phyloP scores from a whole-genome alignment of 2,797 vertebrate species.

The Crenuchus spilurus region DNA sequence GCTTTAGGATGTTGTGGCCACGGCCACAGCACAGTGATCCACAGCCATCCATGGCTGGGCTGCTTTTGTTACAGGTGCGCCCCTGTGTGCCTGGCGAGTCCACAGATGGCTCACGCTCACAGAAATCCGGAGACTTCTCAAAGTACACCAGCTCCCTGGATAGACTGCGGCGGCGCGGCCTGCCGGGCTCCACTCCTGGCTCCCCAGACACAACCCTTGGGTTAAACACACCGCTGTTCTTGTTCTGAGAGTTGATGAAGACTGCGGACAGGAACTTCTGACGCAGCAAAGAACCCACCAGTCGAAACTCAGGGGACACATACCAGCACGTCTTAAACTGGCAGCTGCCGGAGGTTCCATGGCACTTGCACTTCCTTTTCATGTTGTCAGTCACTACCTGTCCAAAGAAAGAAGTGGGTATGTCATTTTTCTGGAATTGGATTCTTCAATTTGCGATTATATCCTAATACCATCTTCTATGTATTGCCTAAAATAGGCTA shows the following conservation, averaged over 20 bases:
- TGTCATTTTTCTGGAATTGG: background rate
- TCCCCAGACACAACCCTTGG: conserved; percentile 69
- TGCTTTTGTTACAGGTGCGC: conserved; percentile 82
- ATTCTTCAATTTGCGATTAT: background rate
- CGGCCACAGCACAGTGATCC: conserved; percentile 90
- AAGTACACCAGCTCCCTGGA: conserved; percentile 90
- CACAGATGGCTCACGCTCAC: conserved; percentile 80
- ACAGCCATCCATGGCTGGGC: conserved; percentile 83
- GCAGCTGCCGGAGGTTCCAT: conserved; percentile 92
- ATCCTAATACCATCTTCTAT: background rate
- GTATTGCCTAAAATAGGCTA: too few relatives aligned
- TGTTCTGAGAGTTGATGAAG: conserved; percentile 91
- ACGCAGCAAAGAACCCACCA: conserved; percentile 83
- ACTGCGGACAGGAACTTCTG: conserved; percentile 86
- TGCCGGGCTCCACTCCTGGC: conserved; percentile 52
- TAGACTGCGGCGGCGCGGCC: conserved; percentile 75
- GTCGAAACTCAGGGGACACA: conserved; percentile 88
- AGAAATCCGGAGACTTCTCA: conserved; percentile 93
- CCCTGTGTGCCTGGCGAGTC: conserved; percentile 87
- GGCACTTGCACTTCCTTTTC: conserved; percentile 92
- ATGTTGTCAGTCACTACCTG: conserved; percentile 91
- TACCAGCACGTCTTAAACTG: conserved; percentile 96
- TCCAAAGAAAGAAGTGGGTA: conserved; percentile 36
- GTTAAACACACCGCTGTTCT: conserved; percentile 91
- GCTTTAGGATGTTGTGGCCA: conserved; percentile 89